Evolutionary conservation across 2,888 invertebrate genomes (phyloP).

Genomic region (Reticulitermes lucifugus): DNA sequence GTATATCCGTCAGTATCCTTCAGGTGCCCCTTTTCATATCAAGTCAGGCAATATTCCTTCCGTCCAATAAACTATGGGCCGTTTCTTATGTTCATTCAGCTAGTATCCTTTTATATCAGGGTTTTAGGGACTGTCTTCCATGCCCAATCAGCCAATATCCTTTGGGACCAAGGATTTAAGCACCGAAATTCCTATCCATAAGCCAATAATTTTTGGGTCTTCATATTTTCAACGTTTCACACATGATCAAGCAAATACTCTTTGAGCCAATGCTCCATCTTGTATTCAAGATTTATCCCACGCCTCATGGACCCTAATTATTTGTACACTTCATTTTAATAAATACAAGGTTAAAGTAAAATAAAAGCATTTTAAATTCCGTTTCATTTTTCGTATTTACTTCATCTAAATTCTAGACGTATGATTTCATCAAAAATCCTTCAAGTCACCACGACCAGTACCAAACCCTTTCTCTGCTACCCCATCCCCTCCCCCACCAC

Average conservation of each 20-base stretch:
- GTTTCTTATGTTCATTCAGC: no score
- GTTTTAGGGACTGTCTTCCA: no score
- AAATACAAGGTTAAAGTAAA: background rate
- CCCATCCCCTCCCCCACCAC: background rate
- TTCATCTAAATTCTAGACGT: constrained; percentile 40
- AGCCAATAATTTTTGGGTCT: background rate
- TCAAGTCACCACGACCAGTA: constrained; percentile 26
- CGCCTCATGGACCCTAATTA: background rate
- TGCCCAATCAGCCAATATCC: no score
- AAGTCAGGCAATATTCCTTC: no score
- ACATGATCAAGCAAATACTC: background rate
- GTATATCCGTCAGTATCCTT: no score
- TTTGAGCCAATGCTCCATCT: background rate
- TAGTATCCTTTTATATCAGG: no score
- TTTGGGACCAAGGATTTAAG: no score
- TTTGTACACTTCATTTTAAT: background rate
- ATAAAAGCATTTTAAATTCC: constrained; percentile 12
- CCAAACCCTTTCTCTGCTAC: constrained; percentile 28
- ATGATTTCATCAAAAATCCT: constrained; percentile 42
- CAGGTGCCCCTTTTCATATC: no score
- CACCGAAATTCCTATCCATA: background rate
- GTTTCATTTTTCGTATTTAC: constrained; percentile 17
- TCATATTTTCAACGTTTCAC: background rate
- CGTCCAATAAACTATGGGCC: no score
- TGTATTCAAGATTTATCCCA: background rate